Evolutionary conservation across 2,888 invertebrate species (phyloP).

Genomic region (Globia sparganii): DNA sequence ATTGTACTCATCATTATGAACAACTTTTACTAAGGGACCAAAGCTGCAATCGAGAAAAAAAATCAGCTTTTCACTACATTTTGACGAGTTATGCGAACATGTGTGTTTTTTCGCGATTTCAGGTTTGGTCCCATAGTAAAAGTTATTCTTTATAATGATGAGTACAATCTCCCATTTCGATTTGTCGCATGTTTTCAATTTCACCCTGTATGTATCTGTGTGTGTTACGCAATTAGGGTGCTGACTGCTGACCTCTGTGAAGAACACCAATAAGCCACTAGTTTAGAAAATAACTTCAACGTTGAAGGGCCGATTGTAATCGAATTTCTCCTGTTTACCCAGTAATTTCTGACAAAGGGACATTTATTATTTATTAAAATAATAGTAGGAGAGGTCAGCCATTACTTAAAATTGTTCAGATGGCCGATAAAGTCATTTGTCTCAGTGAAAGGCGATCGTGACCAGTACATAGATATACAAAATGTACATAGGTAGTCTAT

Average conservation of each 20-base stretch:
- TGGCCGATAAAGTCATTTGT: conserved; percentile 74
- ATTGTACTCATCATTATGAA: too few species aligned
- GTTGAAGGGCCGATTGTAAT: conserved; percentile 35
- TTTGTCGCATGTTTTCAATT: too few species aligned
- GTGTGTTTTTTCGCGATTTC: too few species aligned
- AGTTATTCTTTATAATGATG: too few species aligned
- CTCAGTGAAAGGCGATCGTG: conserved; percentile 80
- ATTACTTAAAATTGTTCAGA: conserved; percentile 61
- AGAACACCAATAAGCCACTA: background rate
- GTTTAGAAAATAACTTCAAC: conserved; percentile 6
- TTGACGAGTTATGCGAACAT: too few species aligned
- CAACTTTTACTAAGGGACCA: too few species aligned
- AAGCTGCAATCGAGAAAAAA: too few species aligned
- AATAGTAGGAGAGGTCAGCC: conserved; percentile 46
- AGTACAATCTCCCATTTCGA: too few species aligned
- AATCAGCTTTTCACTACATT: too few species aligned
- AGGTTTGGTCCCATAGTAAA: too few species aligned
- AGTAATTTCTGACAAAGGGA: conserved; percentile 34
- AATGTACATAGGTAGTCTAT: conserved; percentile 62
- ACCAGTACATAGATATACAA: conserved; percentile 64
- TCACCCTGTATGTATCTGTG: too few species aligned
- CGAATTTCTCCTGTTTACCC: conserved; percentile 42
- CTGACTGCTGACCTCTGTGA: background rate
- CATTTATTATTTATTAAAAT: conserved; percentile 42
- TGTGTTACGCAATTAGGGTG: too few species aligned